Conservation (phyloP, 35 echinoderm and acorn worm genomes). For the Apostichopus japonicus region DNA sequence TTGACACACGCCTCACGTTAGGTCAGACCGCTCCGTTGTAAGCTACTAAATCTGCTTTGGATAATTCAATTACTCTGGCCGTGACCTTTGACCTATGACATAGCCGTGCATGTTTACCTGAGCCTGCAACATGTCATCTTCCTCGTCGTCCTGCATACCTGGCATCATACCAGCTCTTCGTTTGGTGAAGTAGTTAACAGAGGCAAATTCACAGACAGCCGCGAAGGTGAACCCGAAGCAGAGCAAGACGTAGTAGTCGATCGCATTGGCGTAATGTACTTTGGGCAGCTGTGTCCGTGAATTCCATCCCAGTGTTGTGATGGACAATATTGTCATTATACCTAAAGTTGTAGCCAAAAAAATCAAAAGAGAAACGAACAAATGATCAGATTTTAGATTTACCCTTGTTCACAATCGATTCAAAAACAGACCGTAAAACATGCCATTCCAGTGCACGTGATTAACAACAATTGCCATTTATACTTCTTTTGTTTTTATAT, state of each 20-base stretch:
- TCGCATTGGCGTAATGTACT: constrained; percentile 92
- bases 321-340: constrained; percentile 89
- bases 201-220: constrained; percentile 87
- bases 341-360: constrained; percentile 22
- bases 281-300: constrained; percentile 82
- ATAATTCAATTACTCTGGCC: too few relatives aligned
- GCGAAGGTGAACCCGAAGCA: constrained; percentile 93
- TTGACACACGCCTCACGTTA: too few relatives aligned
- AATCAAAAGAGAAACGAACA: background rate
- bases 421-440: background rate
- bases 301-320: constrained; percentile 87
- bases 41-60: too few relatives aligned
- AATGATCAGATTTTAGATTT: background rate
- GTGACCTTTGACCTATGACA: too few relatives aligned
- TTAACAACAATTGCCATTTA: too few relatives aligned
- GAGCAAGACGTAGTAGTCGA: constrained; percentile 84
- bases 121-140: constrained; percentile 84
- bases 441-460: background rate
- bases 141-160: constrained; percentile 88
- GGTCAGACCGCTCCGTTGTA: too few relatives aligned
- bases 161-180: constrained; percentile 83
- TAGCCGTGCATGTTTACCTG: constrained; percentile 44
- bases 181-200: constrained; percentile 94
- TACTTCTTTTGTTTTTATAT: too few relatives aligned
- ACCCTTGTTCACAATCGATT: background rate